Conservation (phyloP, 2,113 vertebrate species). For the Phylloscopus trochilus region DNA sequence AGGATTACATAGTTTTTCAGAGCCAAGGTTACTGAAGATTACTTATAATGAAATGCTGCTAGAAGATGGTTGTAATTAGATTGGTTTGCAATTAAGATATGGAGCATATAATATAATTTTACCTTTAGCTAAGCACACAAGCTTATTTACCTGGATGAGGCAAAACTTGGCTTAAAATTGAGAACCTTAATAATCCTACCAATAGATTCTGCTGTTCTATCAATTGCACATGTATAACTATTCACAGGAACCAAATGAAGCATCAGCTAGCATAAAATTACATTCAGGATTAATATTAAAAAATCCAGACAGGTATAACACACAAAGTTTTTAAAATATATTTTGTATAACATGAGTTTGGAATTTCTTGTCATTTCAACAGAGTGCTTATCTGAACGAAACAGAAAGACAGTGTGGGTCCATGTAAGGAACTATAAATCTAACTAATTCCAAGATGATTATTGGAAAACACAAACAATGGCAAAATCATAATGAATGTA, state of each 20-base stretch:
- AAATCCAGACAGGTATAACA: not conserved
- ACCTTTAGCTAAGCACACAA: slow-evolving; percentile 27
- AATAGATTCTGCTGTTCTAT: not conserved
- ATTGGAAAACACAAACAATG: not conserved
- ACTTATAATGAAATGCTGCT: slow-evolving; percentile 10
- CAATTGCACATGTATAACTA: not conserved
- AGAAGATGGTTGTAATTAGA: slow-evolving; percentile 23
- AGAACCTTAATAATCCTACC: not conserved
- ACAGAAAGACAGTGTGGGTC: not conserved
- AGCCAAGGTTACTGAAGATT: not conserved
- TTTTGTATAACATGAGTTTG: not conserved
- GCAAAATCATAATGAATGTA: not conserved
- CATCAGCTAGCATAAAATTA: not conserved
- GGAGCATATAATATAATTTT: not conserved
- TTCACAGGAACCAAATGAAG: slow-evolving; percentile 8
- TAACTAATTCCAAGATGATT: not conserved
- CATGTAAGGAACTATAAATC: not conserved
- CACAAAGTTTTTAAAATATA: slow-evolving; percentile 20
- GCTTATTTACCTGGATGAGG: slow-evolving; percentile 33
- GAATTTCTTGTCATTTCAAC: not conserved
- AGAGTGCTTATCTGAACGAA: not conserved
- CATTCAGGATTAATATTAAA: not conserved
- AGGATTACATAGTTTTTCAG: slow-evolving; percentile 21
- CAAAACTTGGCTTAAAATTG: slow-evolving; percentile 48
- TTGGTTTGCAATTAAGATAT: slow-evolving; percentile 14